Conservation (phyloP, 2,113 vertebrate species). For the human (Homo sapiens) region GRCh38 chr11:75842501-75843000, state of each 20-base stretch:
- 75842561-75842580: too few relatives aligned
- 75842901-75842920: neutral
- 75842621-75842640: too few relatives aligned
- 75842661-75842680: too few relatives aligned
- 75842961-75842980: neutral
- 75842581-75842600: too few relatives aligned
- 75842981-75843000: neutral
- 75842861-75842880: neutral
- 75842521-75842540: too few relatives aligned
- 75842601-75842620: too few relatives aligned
- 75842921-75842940: neutral
- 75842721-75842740: too few relatives aligned
- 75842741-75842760: neutral
- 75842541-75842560: too few relatives aligned
- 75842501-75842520: too few relatives aligned
- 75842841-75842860: neutral
- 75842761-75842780: neutral
- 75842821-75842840: neutral
- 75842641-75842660: too few relatives aligned
- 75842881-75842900: neutral
- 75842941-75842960: constrained; percentile 4
- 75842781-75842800: neutral
- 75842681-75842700: fast-evolving
- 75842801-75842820: neutral
- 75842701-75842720: too few relatives aligned